Evolutionary conservation across 2,113 vertebrate genomes (phyloP).

Genomic region (Maccullochella peelii): DNA sequence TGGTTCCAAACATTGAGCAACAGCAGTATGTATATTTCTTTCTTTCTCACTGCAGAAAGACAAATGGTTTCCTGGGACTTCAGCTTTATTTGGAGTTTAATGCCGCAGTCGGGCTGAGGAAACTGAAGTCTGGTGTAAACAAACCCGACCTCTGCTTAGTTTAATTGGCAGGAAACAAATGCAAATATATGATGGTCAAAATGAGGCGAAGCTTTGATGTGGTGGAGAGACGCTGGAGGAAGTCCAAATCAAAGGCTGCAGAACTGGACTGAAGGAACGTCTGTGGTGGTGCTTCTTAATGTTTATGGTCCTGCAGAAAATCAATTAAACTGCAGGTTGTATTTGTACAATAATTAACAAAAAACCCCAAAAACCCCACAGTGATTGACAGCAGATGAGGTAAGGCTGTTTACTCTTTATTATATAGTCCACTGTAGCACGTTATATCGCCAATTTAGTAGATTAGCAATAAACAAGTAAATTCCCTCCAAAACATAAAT

Average conservation of each 20-base stretch:
- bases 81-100: conserved; percentile 13
- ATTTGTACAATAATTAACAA: too few relatives aligned
- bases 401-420: too few relatives aligned
- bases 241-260: conserved; percentile 23
- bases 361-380: too few relatives aligned
- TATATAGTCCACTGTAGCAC: too few relatives aligned
- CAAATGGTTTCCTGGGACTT: not conserved
- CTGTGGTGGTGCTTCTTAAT: not conserved
- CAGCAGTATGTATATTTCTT: not conserved
- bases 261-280: conserved; percentile 22
- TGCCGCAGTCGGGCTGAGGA: conserved; percentile 12
- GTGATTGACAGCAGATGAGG: too few relatives aligned
- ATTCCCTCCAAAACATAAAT: too few relatives aligned
- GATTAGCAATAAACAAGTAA: too few relatives aligned
- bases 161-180: conserved; percentile 59
- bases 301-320: not conserved
- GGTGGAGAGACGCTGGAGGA: conserved; percentile 12
- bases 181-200: conserved; percentile 30
- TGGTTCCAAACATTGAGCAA: not conserved
- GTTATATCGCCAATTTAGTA: too few relatives aligned
- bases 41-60: not conserved
- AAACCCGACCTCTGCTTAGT: conserved; percentile 24
- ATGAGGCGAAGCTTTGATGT: conserved; percentile 38
- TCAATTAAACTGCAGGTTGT: too few relatives aligned
- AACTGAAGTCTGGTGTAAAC: conserved; percentile 21